Percentiles rank a stretch among this genome's conserved stretches.
These are phyloP conservation scores for Cynoglossus semilaevis DNA, from an alignment of 2,113 vertebrate genomes.

Conservation along the genomic window DNA sequence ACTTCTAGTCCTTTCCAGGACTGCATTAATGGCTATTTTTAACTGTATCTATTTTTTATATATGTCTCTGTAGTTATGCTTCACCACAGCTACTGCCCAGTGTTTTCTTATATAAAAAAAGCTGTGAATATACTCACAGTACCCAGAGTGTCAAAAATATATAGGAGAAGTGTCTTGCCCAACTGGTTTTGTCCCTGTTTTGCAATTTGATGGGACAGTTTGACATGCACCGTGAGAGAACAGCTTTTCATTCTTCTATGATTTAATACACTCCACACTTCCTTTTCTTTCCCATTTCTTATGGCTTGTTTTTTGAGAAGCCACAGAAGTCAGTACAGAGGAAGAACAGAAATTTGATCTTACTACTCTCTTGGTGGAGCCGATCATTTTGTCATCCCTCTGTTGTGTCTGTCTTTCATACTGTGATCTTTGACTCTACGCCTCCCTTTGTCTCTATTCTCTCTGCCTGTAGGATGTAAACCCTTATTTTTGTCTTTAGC, in stretches of 20 bases:
- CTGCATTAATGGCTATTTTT: no score
- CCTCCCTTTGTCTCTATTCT: conserved; percentile 26
- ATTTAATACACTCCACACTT: conserved; percentile 36
- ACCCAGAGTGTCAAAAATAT: conserved; percentile 4
- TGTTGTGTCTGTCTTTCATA: conserved; percentile 49
- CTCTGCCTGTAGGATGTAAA: conserved; percentile 46
- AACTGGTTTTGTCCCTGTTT: conserved; percentile 15
- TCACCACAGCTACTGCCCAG: conserved; percentile 4
- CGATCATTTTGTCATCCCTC: conserved; percentile 43
- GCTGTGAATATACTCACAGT: not conserved
- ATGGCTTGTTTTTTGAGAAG: conserved; percentile 6
- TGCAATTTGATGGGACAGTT: conserved; percentile 15
- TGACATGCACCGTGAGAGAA: conserved; percentile 25
- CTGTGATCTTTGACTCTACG: conserved; percentile 45
- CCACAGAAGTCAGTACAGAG: conserved; percentile 26
- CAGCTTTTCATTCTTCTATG: conserved; percentile 36
- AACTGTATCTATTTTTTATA: no score
- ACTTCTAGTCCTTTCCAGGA: no score
- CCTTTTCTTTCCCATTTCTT: conserved; percentile 36
- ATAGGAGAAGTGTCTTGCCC: conserved; percentile 13
- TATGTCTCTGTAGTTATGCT: not conserved
- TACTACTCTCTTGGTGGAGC: conserved; percentile 16
- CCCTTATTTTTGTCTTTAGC: conserved; percentile 6
- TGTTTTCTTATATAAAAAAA: conserved; percentile 2
- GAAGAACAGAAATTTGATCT: conserved; percentile 21